Evolutionary conservation across 2,888 invertebrate genomes (phyloP).

Genomic region (Ophion ventricosus): DNA sequence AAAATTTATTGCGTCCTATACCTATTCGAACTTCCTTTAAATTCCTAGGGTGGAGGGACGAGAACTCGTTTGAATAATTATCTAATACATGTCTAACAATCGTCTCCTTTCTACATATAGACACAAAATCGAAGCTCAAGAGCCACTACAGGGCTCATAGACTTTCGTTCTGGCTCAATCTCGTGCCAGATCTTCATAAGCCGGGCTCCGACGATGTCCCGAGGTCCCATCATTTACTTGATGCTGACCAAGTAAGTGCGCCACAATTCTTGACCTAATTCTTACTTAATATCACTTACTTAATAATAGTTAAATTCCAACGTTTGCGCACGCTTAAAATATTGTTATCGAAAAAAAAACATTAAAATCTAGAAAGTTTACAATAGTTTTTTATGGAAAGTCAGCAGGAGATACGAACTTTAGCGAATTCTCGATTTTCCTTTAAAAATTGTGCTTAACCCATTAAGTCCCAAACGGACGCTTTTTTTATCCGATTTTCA

Average conservation of each 20-base stretch:
- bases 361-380: no score
- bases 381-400: no score
- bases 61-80: not conserved
- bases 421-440: no score
- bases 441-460: no score
- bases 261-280: not conserved
- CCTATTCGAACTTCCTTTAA: not conserved
- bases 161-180: conserved; percentile 96
- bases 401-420: no score
- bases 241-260: conserved; percentile 85
- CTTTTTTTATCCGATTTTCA: no score
- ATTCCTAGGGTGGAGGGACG: not conserved
- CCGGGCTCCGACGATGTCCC: conserved; percentile 95
- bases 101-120: conserved; percentile 83
- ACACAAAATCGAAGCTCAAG: conserved; percentile 94
- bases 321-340: no score
- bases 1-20: not conserved
- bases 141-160: conserved; percentile 97
- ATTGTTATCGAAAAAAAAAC: no score
- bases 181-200: conserved; percentile 95
- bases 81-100: no score
- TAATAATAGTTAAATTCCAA: no score
- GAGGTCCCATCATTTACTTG: conserved; percentile 92
- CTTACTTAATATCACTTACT: not conserved
- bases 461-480: no score